Evolutionary conservation across 2,113 vertebrate genomes (phyloP), one percentile per base, ranked within the genome.

Genomic region (Xenotilapia caudafasciata): DNA sequence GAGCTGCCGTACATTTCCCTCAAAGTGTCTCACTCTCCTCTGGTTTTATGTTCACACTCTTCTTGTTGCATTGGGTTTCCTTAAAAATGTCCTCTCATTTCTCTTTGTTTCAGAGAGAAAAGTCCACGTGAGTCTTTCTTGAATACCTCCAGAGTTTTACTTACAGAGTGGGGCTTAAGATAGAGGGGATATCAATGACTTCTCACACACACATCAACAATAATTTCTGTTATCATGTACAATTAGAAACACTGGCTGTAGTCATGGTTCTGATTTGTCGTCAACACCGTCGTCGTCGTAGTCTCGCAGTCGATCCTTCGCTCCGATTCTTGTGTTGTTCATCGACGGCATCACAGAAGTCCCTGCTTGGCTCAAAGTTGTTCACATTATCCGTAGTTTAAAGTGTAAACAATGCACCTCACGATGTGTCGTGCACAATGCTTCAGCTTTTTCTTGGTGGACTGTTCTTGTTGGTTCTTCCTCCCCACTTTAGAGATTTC

Each of bases 181-280:
- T 47, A 82, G 75, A 86, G 82, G 15, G 83, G 55, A 82, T 58
- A 86, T 83, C 77, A 40, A 38, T 75, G 79, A 84, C 83, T 84
- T 86, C 62, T 81, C 84, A 86, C 90, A 90, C 65, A 90, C 58
- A 90, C 21, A 73, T 87, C 79, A 60, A 86, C 6, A 53, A 83
- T 49, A 79, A 23, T 84, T 70, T 87, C 35, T 81, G 88, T 79
- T 80, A 88, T 62, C 83, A 90, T 84, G 88, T 87, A 93, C 91
- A 93, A 26, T 75, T 91, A 87, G 88, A 90, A 95, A 94, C 92
- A 93, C 90, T 83, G 70, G 65, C 56, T 84, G 56, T 51, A 70
- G 83, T 83, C 26, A 45, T 31, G 49, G 83, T 83, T 80, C 51
- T 75, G 68, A 83, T 75, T 90, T 80, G 62, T 88, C 51, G 26